phyloP scores from a whole-genome alignment of 2,797 vertebrate genomes.

The Falco cherrug region DNA sequence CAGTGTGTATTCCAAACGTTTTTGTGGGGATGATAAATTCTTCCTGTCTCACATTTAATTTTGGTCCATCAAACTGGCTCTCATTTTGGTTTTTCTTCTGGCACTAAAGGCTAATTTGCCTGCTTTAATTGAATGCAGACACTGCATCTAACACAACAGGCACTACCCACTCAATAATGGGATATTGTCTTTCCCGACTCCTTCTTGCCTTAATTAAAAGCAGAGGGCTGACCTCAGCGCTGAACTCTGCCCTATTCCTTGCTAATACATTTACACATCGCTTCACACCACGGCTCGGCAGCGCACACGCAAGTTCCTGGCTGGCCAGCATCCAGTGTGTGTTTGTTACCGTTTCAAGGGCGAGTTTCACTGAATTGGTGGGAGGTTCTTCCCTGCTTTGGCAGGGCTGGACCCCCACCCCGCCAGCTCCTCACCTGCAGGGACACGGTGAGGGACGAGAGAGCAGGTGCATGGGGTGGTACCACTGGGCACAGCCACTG shows the following conservation, averaged over 20 bases:
- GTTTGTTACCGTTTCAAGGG: not conserved
- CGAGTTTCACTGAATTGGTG: accelerated
- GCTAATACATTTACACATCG: not conserved
- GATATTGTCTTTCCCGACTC: constrained; percentile 23
- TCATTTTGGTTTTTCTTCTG: constrained; percentile 21
- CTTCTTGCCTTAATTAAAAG: constrained; percentile 1
- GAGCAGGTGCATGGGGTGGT: not conserved
- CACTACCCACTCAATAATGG: constrained; percentile 17
- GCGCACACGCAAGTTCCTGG: not conserved
- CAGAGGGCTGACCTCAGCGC: not conserved
- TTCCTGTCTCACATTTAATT: constrained; percentile 47
- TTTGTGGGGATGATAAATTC: constrained; percentile 41
- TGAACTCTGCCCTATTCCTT: constrained; percentile 4
- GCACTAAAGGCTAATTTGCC: constrained; percentile 29
- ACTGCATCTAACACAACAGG: not conserved
- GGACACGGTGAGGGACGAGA: accelerated
- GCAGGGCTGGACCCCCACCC: not conserved
- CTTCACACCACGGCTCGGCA: not conserved
- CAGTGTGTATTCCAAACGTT: constrained; percentile 32
- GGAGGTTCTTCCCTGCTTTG: not conserved
- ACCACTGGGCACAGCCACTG: accelerated
- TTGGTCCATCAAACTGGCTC: constrained; percentile 21
- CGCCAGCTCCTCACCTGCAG: accelerated
- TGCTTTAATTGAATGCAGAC: constrained; percentile 45
- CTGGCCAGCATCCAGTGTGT: accelerated